Evolutionary conservation across 2,113 vertebrate genomes (phyloP), one percentile per base, ranked within the genome.

Genomic region (Thunnus maccoyii): DNA sequence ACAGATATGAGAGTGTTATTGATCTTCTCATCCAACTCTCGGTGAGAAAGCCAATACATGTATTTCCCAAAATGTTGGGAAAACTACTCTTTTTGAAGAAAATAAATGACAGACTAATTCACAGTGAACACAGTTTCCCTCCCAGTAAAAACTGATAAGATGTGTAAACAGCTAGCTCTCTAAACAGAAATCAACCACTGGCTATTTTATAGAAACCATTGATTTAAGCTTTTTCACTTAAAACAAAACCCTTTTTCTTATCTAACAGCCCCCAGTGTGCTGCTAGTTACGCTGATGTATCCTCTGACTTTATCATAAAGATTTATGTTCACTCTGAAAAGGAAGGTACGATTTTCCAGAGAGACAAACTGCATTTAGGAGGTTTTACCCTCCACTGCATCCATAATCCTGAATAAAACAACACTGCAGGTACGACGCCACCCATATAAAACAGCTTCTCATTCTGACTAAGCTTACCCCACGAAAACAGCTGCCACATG

Each of bases 401-500:
- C 62, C 58, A 66, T 70, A 77, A 78, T 52, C 58, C 57, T 71
- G 30, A 68, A 46, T 25, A 46, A 72, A 82, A 51, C 56, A 63
- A 52, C 14, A 16, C 41, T n/a, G 14, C 17, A 54, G 54, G 44
- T 30, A 56, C 1, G 14, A 54, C 70, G 46, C 17, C 55, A 18
- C 3, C 56, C 56, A 50, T 55, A 54, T 54, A 63, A 79, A 76
- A 62, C 57, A 57, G 17, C 58, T 85, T 55, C 61, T 52, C 56
- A 51, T 68, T 72, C 71, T 9, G 5, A 15, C 32, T n/a, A 15
- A 70, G 57, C 44, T 56, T 4, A 17, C 47, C 15, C 41, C 27
- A 3, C 65, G 55, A 69, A 65, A 83, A 68, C 65, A 85, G 80
- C n/a, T 30, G 41, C 61, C n/a, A 64, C 56, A 51, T 56, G 63